Evolutionary conservation across 2,113 vertebrate genomes (phyloP).

Genomic region (Microtus oregoni): DNA sequence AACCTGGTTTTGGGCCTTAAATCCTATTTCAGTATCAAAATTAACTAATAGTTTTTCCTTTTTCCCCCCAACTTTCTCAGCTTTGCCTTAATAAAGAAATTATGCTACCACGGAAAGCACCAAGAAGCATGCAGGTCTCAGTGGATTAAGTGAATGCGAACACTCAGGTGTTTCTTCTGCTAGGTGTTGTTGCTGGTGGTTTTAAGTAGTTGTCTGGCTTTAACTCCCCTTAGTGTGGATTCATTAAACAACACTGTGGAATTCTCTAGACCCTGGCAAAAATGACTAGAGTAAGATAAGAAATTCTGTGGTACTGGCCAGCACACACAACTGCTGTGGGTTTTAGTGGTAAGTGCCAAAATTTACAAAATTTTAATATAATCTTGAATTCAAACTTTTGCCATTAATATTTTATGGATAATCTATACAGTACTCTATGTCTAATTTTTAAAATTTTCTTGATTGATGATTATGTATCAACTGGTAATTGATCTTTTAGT

Average conservation of each 20-base stretch:
- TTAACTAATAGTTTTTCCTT: background rate
- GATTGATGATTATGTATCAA: background rate
- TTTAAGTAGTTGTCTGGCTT: background rate
- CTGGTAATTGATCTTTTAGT: conserved; percentile 1
- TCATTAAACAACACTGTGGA: background rate
- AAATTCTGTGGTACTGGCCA: background rate
- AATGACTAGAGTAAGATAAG: background rate
- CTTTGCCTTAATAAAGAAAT: background rate
- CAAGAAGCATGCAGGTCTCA: background rate
- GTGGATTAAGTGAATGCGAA: background rate
- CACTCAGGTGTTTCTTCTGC: background rate
- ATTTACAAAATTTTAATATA: background rate
- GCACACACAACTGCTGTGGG: background rate
- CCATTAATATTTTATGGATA: background rate
- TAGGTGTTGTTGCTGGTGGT: background rate
- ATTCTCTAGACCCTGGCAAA: background rate
- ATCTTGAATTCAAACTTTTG: background rate
- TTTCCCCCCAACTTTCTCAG: background rate
- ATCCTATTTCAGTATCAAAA: background rate
- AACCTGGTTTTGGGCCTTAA: background rate
- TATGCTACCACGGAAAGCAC: background rate
- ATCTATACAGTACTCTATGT: background rate
- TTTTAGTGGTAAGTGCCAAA: conserved; percentile 30
- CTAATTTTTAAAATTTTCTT: background rate
- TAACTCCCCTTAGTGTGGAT: background rate